Evolutionary conservation across 2,888 invertebrate species (phyloP).

Genomic region (Athalia rosae): DNA sequence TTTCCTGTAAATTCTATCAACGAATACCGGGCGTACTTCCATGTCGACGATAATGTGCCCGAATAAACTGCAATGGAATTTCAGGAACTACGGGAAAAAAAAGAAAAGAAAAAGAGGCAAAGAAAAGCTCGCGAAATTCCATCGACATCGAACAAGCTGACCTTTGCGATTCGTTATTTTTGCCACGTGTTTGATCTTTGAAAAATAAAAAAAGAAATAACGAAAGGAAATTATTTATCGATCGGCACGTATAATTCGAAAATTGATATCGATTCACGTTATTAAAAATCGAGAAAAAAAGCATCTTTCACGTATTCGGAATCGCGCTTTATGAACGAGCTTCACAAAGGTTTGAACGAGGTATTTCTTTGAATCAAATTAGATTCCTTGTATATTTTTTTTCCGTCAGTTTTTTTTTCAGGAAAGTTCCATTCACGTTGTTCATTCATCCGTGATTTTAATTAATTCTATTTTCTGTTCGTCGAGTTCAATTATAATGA

Average conservation of each 20-base stretch:
- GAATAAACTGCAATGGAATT: neutral
- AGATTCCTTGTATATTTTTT: neutral
- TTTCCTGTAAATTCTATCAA: conserved; percentile 4
- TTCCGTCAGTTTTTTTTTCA: too few species aligned
- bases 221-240: too few species aligned
- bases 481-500: neutral
- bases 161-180: too few species aligned
- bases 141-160: too few species aligned
- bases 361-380: conserved; percentile 2
- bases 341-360: conserved; percentile 4
- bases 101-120: too few species aligned
- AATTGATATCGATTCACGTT: neutral
- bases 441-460: neutral
- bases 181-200: too few species aligned
- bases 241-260: neutral
- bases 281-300: neutral
- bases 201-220: too few species aligned
- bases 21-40: conserved; percentile 12
- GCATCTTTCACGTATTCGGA: neutral
- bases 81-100: neutral
- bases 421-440: too few species aligned
- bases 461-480: conserved; percentile 6
- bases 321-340: neutral
- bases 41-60: neutral
- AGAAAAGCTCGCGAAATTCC: too few species aligned